Base-by-base conservation (phyloP, 2,888 invertebrate genomes). In the Macaria notata region DNA sequence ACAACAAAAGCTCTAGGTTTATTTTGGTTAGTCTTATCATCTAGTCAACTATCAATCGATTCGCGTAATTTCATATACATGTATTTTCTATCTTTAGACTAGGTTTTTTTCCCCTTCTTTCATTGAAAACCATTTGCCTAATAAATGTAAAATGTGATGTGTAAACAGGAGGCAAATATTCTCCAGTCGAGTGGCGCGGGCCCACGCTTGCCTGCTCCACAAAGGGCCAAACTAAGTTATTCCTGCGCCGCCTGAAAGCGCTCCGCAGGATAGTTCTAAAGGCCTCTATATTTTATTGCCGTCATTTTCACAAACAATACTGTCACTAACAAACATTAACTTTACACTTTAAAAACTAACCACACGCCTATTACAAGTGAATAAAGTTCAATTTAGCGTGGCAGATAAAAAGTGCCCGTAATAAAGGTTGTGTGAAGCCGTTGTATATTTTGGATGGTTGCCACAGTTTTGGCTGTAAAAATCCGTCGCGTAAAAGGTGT, bases 221-320 rank as follows among this genome's bases (percentile, higher is more conserved):
- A 70, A 68, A 57, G 59, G 56, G 61, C 66, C 49, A 59, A 71
- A 69, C 70, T 59, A 69, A 69, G 65, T 70, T 69, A 68, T 66
- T 71, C 62, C 61, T 59, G 51, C 61, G 54, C 49, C 54, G 50
- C 47, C 61, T 52, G 56, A 60, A 59, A 63, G 59, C 56, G 61
- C 56, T 54, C 61, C 55, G 56, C 62, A 59, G 69, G 83, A 83
- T 82, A 81, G 79, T 81, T 79, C 74, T 72, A 81, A 84, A 81
- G 66, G 75, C 79, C 76, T 78, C 76, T 82, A 83, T 80, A 85
- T 85, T 67, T 86, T 86, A 88, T 85, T 84, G 77, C 83, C 81
- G 78, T 84, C 83, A 86, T 83, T 85, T 84, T 79, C 77, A 79
- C 83, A 83, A 83, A 86, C 84, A 85, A 84, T 82, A 74, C 79